Base-by-base conservation (phyloP, 2,797 vertebrate species). In the Harpagifer antarcticus region DNA sequence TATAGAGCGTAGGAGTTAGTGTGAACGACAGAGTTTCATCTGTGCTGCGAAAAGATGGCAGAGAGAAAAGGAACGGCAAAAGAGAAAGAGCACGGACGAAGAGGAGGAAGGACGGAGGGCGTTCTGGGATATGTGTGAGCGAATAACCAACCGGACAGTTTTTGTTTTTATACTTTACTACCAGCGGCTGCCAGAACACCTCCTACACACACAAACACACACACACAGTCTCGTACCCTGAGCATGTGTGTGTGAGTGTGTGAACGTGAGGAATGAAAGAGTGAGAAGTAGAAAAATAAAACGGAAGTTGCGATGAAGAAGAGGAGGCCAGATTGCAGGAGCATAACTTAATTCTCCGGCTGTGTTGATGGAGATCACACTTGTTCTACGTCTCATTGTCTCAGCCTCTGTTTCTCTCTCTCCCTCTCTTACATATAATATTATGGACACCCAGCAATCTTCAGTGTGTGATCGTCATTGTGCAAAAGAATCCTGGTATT, bases 61-160 rank as follows among this genome's bases (percentile, higher is more conserved):
- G 64, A 55, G 72, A 81, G 70, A 77, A 75, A 83, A 58, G 48
- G 70, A 71, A 84, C 16, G 60, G 79, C 47, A 50, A 68, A 23
- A 37, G 57, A 83, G 69, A 81, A 80, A 73, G 62, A 83, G 82
- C 14, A 65, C 1, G 40, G 72, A 79, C 77, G 64, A 81, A 42
- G 76, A 78, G 58, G 73, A 72, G 72, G 68, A 76, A 88, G 85
- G 85, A 88, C 78, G 69, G 74, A 88, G 89, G 86, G 65, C 68
- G 50, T 69, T 68, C 78, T 84, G 83, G 87, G 86, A 91, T 78
- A 61, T 78, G 76, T 70, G 81, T 70, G 81, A 88, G 82, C 5
- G 54, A 78, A 86, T 75, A 90, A n/a, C 87, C 88, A 90, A 89
- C 73, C 77, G 87, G 90, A 89, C 88, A 89, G 79, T 92, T 92